Conservation (phyloP, 2,113 vertebrate genomes). For the Addax nasomaculatus region DNA sequence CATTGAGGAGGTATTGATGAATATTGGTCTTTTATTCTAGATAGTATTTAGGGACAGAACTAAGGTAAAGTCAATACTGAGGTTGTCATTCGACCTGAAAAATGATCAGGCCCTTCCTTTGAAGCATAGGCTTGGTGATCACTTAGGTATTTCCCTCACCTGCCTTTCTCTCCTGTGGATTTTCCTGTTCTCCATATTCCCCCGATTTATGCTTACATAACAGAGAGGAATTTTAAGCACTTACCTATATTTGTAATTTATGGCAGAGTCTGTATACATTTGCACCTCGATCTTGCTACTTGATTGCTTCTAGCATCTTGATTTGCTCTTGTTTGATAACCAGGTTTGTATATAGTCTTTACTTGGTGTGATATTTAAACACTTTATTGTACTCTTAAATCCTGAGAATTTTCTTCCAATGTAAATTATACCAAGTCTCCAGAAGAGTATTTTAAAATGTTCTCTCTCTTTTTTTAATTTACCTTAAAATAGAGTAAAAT, state of each 20-base stretch:
- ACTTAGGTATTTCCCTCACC: neutral
- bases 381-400: neutral
- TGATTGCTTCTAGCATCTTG: neutral
- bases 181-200: neutral
- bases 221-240: neutral
- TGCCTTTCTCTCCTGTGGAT: neutral
- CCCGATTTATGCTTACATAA: neutral
- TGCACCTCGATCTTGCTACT: neutral
- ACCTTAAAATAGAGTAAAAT: neutral
- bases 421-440: neutral
- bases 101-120: neutral
- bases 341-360: neutral
- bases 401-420: neutral
- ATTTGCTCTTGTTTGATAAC: neutral
- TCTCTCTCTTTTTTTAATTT: neutral
- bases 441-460: neutral
- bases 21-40: neutral
- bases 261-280: neutral
- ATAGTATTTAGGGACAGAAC: neutral
- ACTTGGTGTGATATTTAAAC: neutral
- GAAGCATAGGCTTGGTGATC: neutral
- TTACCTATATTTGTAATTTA: neutral
- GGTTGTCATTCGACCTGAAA: neutral
- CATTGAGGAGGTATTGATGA: conserved; percentile 90
- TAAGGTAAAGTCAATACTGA: neutral